Evolutionary conservation across 2,888 invertebrate genomes (phyloP), one percentile per base, ranked within the genome.

Genomic region (Drosophila kuntzei): DNA sequence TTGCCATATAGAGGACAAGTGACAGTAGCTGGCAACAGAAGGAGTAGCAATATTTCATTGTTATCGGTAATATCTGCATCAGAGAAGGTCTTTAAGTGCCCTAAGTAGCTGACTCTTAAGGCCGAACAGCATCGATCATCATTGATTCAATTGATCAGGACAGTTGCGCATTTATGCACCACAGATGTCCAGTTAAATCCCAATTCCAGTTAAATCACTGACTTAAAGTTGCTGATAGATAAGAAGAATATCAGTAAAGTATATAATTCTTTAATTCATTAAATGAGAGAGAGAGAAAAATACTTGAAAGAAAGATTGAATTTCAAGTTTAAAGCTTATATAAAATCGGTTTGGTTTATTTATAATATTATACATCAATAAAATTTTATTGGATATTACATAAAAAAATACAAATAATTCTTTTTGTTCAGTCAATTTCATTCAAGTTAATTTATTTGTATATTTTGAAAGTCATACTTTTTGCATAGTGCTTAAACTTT

Each of bases 41-140:
- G 66, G 63, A 62, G 49, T 22, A 18, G 59, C 69, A 58, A 87
- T 83, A 70, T 39, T 70, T 87, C 81, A 83, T 73, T 87, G 85
- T 65, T 81, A 87, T 83, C 82, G n/a, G 3, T 2, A n/a, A 22
- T 43, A 54, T 55, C 55, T 51, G 51, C 66, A 62, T 55, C 44
- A 25, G 47, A 27, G 60, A 63, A 73, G 76, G 58, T 60, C 47
- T 75, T 76, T 59, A 76, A 73, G 77, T 70, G 82, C 73, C 67
- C 72, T 62, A 68, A 72, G 77, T 77, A 77, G 75, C 73, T 61
- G 71, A 46, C 64, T 60, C 12, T 55, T 49, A 25, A 58, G 16
- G 34, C 55, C 41, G 58, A 51, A 41, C 63, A 49, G 71, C 81
- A 82, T 87, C 87, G 65, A 87, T 83, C 82, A 87, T 83, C 85